These are phyloP conservation scores for Adrianichthys oophorus DNA, from an alignment of 2,797 vertebrate genomes.

Conservation along the genomic window DNA sequence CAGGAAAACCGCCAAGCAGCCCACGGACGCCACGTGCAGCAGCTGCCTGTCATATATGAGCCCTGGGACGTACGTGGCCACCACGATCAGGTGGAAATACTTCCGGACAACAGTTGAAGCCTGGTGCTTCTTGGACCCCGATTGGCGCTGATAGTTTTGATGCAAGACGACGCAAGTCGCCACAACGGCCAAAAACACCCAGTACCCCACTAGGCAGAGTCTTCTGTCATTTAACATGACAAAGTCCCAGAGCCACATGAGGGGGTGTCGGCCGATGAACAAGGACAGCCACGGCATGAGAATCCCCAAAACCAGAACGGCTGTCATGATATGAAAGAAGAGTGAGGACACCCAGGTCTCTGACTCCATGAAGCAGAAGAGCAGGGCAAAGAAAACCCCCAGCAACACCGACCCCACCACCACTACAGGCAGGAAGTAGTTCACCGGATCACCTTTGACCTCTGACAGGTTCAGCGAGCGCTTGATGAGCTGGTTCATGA, in stretches of 20 bases:
- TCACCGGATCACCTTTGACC: conserved; percentile 85
- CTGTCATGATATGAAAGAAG: conserved; percentile 95
- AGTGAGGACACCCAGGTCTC: conserved; percentile 92
- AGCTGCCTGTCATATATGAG: conserved; percentile 89
- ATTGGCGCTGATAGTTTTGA: conserved; percentile 86
- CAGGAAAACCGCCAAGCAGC: conserved; percentile 86
- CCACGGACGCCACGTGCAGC: conserved; percentile 87
- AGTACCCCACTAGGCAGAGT: conserved; percentile 86
- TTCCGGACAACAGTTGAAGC: conserved; percentile 89
- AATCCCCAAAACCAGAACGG: conserved; percentile 88
- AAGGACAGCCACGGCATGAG: conserved; percentile 93
- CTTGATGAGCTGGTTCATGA: conserved; percentile 97
- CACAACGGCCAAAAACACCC: conserved; percentile 81
- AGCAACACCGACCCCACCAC: conserved; percentile 88
- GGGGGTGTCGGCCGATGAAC: conserved; percentile 89
- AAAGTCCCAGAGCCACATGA: conserved; percentile 92
- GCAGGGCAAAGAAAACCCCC: conserved; percentile 88
- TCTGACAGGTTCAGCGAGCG: conserved; percentile 86
- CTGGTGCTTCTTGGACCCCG: conserved; percentile 89
- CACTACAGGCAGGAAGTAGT: conserved; percentile 90
- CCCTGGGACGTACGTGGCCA: conserved; percentile 91
- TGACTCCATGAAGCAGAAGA: conserved; percentile 96
- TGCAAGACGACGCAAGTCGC: conserved; percentile 87
- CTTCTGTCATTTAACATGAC: conserved; percentile 83
- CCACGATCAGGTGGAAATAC: conserved; percentile 94